A percentile compares a stretch with the other conserved stretches of the same genome.
These are phyloP conservation scores for Petrophora chlorosata DNA, from an alignment of 2,888 invertebrate species.

Conservation along the genomic window DNA sequence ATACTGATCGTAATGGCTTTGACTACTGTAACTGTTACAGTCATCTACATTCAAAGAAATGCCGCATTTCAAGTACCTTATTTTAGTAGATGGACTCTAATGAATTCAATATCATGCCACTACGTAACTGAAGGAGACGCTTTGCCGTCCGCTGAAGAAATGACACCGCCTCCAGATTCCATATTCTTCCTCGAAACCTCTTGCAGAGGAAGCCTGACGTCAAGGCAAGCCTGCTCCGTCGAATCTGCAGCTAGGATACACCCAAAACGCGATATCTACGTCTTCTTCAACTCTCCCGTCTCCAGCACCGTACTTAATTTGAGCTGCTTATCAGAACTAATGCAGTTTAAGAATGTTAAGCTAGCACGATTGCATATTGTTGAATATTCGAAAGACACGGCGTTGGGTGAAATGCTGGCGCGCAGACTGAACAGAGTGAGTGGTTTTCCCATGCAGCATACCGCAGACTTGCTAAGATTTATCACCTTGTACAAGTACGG, in stretches of 20 bases:
- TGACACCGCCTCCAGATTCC: conserved; percentile 42
- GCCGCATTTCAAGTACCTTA: background rate
- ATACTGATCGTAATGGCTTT: too few species aligned
- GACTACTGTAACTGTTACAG: too few species aligned
- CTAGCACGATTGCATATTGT: conserved; percentile 24
- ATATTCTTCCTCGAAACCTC: conserved; percentile 87
- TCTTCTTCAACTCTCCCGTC: conserved; percentile 48
- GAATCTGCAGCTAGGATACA: conserved; percentile 39
- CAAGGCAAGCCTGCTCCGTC: conserved; percentile 39
- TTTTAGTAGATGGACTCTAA: background rate
- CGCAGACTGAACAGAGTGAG: conserved; percentile 15
- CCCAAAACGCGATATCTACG: conserved; percentile 67
- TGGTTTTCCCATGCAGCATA: conserved; percentile 27
- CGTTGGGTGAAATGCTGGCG: conserved; percentile 19
- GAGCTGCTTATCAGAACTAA: conserved; percentile 23
- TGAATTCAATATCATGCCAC: conserved; percentile 21
- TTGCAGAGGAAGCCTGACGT: conserved; percentile 73
- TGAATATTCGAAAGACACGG: conserved; percentile 26
- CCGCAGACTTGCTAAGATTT: conserved; percentile 36
- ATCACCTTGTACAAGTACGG: conserved; percentile 36
- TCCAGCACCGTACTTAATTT: conserved; percentile 10
- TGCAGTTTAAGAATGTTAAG: conserved; percentile 30
- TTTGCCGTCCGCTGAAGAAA: conserved; percentile 18
- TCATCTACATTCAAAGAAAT: background rate
- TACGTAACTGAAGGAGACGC: conserved; percentile 23